These are phyloP conservation scores for Drosophila mimetica DNA, from an alignment of 2,888 invertebrate species.

Conservation along the genomic window DNA sequence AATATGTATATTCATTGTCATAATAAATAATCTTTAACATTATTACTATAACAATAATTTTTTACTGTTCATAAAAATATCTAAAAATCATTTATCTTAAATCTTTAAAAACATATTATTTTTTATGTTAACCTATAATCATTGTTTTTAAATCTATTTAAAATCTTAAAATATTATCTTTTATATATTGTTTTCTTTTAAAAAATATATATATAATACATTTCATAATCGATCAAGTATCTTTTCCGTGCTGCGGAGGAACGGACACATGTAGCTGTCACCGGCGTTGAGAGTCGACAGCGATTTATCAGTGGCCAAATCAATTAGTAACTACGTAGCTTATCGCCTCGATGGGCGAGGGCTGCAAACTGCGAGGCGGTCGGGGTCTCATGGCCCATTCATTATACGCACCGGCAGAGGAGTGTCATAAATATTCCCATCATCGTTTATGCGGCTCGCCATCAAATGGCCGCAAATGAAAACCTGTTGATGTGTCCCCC, in stretches of 20 bases:
- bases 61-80: too few relatives aligned
- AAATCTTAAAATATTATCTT: too few relatives aligned
- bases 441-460: conserved; percentile 71
- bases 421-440: conserved; percentile 81
- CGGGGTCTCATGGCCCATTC: conserved; percentile 66
- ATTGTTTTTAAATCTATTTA: too few relatives aligned
- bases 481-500: conserved; percentile 72
- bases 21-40: too few relatives aligned
- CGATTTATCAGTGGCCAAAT: conserved; percentile 75
- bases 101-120: too few relatives aligned
- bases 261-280: conserved; percentile 62
- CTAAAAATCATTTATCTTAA: too few relatives aligned
- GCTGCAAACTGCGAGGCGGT: conserved; percentile 8
- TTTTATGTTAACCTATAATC: too few relatives aligned
- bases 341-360: conserved; percentile 49
- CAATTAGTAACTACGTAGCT: conserved; percentile 75
- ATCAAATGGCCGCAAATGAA: conserved; percentile 74
- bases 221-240: conserved; percentile 1
- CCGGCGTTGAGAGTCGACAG: conserved; percentile 48
- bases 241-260: conserved; percentile 20
- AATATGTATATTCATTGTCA: too few relatives aligned
- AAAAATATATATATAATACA: too few relatives aligned
- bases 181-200: too few relatives aligned
- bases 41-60: too few relatives aligned
- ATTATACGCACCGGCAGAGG: conserved; percentile 73